These are phyloP conservation scores for Gulo gulo DNA, from an alignment of 2,113 vertebrate species.

Conservation along the genomic window DNA sequence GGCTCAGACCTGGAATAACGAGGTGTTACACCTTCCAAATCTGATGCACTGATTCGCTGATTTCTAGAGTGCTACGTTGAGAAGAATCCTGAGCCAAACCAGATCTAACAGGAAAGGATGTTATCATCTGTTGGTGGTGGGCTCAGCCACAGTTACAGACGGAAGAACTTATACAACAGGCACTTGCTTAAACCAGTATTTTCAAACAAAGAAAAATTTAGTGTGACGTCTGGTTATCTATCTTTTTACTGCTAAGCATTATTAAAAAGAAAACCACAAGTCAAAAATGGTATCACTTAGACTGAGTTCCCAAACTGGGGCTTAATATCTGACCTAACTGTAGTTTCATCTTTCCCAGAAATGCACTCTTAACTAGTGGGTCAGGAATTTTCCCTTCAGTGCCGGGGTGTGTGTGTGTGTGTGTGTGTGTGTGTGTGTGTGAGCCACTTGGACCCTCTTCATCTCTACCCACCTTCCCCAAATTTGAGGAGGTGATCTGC, in stretches of 20 bases:
- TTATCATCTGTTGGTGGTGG: not conserved
- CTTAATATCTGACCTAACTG: not conserved
- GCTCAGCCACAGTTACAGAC: too few species aligned
- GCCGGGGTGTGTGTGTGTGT: too few species aligned
- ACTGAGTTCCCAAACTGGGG: not conserved
- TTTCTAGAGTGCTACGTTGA: not conserved
- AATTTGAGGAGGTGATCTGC: not conserved
- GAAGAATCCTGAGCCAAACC: not conserved
- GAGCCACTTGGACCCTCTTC: not conserved
- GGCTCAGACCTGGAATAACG: not conserved
- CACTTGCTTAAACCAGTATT: not conserved
- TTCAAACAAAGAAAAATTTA: constrained; percentile 20
- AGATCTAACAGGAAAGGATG: not conserved
- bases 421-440: too few species aligned
- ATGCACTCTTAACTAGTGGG: not conserved
- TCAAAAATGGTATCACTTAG: not conserved
- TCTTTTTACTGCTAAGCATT: not conserved
- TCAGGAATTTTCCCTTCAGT: not conserved
- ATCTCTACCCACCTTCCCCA: not conserved
- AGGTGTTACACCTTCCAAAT: not conserved
- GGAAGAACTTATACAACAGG: not conserved
- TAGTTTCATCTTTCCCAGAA: not conserved
- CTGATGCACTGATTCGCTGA: not conserved
- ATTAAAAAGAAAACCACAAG: not conserved
- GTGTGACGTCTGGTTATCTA: not conserved